A percentile compares a stretch with the other conserved stretches of the same genome.
phyloP scores from a whole-genome alignment of 2,113 vertebrate species.

The Podarcis raffonei region DNA sequence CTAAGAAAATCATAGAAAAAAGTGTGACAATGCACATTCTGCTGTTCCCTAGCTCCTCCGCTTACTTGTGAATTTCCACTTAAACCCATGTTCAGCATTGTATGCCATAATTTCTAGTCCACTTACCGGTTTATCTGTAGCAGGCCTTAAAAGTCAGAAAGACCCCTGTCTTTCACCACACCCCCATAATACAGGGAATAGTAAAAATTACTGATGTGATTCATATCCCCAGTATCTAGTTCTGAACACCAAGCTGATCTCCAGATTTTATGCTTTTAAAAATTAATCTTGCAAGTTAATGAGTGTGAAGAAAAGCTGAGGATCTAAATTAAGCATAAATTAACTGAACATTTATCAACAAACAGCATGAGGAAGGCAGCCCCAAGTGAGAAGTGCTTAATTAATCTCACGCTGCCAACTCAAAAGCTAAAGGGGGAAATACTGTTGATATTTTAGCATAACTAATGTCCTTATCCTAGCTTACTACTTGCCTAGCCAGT shows the following conservation, averaged over 20 bases:
- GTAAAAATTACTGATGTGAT: neutral
- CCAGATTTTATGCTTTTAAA: neutral
- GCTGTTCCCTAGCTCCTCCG: neutral
- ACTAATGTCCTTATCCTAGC: neutral
- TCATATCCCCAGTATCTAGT: neutral
- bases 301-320: neutral
- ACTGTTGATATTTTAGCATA: neutral
- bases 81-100: neutral
- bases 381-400: neutral
- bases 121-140: neutral
- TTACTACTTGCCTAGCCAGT: neutral
- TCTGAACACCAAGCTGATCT: neutral
- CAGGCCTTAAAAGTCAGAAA: neutral
- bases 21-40: neutral
- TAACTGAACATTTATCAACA: constrained; percentile 5
- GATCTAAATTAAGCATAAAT: constrained; percentile 10
- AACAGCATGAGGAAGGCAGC: neutral
- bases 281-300: neutral
- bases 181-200: neutral
- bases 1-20: neutral
- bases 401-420: neutral
- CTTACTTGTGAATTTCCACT: neutral
- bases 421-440: neutral
- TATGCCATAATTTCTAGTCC: neutral
- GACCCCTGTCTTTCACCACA: too few species aligned